phyloP scores from a whole-genome alignment of 2,888 invertebrate genomes.

The Atrina japonica region DNA sequence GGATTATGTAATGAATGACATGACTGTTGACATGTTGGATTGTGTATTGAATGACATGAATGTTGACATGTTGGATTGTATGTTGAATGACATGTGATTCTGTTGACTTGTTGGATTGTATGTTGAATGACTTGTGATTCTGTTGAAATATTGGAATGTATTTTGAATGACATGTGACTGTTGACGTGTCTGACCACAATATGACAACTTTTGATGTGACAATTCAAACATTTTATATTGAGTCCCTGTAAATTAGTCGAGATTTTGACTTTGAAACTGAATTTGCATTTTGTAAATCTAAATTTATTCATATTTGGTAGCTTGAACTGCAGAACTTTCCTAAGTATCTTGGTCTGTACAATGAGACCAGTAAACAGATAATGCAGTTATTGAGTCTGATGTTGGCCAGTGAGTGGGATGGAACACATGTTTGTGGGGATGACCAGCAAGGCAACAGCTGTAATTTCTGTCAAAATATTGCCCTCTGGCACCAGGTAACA shows the following conservation, averaged over 20 bases:
- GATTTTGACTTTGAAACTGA: not conserved
- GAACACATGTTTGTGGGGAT: conserved; percentile 83
- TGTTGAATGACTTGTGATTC: too few species aligned
- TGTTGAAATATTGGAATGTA: too few species aligned
- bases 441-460: conserved; percentile 86
- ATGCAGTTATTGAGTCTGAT: conserved; percentile 89
- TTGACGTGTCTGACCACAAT: too few species aligned
- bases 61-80: too few species aligned
- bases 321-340: conserved; percentile 93
- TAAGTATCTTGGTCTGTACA: conserved; percentile 89
- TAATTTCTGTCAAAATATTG: conserved; percentile 90
- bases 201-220: too few species aligned
- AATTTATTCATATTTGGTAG: conserved; percentile 78
- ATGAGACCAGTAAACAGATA: conserved; percentile 86
- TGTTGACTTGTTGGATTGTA: too few species aligned
- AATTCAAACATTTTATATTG: too few species aligned
- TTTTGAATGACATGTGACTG: too few species aligned
- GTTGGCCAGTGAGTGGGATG: conserved; percentile 88
- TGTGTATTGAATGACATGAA: too few species aligned
- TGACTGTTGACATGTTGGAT: too few species aligned
- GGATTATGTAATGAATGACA: too few species aligned
- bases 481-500: conserved; percentile 94
- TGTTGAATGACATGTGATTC: too few species aligned
- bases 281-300: not conserved
- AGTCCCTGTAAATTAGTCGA: not conserved